These are phyloP conservation scores for Labroides dimidiatus DNA, from an alignment of 2,797 vertebrate genomes.

Conservation along the genomic window DNA sequence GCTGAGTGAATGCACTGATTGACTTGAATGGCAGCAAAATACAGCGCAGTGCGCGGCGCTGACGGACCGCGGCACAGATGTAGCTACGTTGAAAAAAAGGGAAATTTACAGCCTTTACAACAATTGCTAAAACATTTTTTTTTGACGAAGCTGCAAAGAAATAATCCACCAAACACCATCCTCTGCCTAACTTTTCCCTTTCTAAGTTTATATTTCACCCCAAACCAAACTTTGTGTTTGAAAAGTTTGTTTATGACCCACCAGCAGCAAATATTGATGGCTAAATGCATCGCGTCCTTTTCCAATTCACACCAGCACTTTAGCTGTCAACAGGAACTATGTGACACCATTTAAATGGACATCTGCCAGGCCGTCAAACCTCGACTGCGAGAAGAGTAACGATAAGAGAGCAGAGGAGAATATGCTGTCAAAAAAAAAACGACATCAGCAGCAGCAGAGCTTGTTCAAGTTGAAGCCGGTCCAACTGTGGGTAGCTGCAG, in stretches of 20 bases:
- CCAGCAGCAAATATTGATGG: neutral
- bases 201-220: neutral
- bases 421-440: neutral
- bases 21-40: no score
- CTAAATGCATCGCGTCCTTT: neutral
- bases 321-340: neutral
- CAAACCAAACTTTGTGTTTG: neutral
- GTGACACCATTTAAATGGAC: slow-evolving; percentile 1
- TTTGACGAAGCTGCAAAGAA: no score
- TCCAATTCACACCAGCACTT: neutral
- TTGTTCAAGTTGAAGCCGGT: slow-evolving; percentile 10
- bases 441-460: slow-evolving; percentile 15
- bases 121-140: no score
- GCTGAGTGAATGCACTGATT: no score
- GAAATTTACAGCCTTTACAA: no score
- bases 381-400: neutral
- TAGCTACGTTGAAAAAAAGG: no score
- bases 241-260: neutral
- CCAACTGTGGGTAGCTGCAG: slow-evolving; percentile 10
- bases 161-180: no score
- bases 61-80: no score
- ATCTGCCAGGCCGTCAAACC: slow-evolving; percentile 9
- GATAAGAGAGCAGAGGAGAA: neutral
- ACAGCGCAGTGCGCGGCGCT: no score
- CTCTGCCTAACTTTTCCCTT: no score